Conservation (phyloP, 1,140 invertebrate genomes). For the Atta colombica region DNA sequence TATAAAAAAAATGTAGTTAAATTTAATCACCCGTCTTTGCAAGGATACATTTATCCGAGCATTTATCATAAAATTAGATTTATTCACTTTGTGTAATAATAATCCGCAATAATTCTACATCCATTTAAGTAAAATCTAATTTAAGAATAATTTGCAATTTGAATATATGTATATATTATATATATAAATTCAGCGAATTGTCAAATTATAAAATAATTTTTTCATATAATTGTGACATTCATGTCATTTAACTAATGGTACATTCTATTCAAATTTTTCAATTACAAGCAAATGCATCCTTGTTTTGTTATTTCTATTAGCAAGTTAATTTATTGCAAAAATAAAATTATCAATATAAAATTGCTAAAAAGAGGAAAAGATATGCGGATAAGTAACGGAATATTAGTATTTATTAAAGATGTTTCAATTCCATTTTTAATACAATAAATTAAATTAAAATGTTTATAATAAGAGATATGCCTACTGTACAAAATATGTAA, state of each 20-base stretch:
- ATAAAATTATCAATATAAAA: constrained; percentile 6
- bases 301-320: constrained; percentile 9
- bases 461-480: background rate
- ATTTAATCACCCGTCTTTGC: background rate
- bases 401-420: background rate
- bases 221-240: background rate
- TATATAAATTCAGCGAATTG: constrained; percentile 20
- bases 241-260: background rate
- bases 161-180: background rate
- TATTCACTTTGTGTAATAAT: background rate
- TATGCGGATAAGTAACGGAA: background rate
- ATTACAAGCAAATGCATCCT: background rate
- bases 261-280: background rate
- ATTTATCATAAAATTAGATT: background rate
- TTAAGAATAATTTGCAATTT: background rate
- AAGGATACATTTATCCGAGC: background rate
- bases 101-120: background rate
- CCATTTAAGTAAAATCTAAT: background rate
- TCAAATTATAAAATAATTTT: constrained; percentile 16
- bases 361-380: constrained; percentile 1
- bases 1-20: background rate
- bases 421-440: background rate
- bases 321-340: background rate
- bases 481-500: background rate
- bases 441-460: constrained; percentile 13